Evolutionary conservation across 2,113 vertebrate species (phyloP).

Genomic region (Tragelaphus scriptus): DNA sequence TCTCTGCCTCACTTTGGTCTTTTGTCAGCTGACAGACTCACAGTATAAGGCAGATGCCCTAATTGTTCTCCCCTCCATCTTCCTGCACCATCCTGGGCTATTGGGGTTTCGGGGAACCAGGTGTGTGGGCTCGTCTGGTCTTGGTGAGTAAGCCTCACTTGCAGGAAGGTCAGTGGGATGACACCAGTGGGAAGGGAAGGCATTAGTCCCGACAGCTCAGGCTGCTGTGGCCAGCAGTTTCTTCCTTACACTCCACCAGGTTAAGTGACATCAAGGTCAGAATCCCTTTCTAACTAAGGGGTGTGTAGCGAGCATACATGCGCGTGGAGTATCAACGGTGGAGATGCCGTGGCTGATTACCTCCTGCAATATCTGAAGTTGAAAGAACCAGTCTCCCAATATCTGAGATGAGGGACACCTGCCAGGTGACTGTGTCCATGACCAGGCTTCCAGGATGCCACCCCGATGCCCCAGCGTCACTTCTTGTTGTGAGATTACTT

Average conservation of each 20-base stretch:
- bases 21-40: not conserved
- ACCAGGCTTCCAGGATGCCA: not conserved
- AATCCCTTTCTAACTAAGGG: not conserved
- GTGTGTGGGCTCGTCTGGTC: not conserved
- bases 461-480: fast-evolving
- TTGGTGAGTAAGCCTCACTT: not conserved
- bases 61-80: not conserved
- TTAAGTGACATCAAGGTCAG: not conserved
- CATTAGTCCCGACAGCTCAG: fast-evolving
- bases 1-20: not conserved
- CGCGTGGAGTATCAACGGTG: not conserved
- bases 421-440: not conserved
- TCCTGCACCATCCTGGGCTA: not conserved
- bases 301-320: too few relatives aligned
- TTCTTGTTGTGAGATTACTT: not conserved
- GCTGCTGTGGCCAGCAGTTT: not conserved
- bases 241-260: not conserved
- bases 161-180: not conserved
- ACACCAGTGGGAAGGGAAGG: not conserved
- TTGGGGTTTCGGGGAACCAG: not conserved
- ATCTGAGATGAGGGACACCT: not conserved
- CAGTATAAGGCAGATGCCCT: not conserved
- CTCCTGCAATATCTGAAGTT: not conserved
- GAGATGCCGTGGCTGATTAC: too few relatives aligned
- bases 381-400: not conserved